Conservation (phyloP, 2,113 vertebrate species). For the Excalfactoria chinensis region DNA sequence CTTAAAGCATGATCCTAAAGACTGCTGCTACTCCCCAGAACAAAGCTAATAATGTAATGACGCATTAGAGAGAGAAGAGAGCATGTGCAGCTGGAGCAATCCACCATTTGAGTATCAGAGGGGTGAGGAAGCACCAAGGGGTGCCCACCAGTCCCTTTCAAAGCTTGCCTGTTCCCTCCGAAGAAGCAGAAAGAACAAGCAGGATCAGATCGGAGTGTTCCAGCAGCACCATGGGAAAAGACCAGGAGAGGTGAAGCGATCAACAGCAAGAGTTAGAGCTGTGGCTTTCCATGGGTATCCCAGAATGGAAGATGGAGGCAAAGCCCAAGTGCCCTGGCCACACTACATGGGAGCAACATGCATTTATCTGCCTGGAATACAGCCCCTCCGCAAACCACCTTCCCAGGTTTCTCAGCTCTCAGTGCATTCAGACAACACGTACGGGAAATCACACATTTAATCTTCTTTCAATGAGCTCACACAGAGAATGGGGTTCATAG, state of each 20-base stretch:
- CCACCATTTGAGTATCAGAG: not conserved
- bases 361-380: not conserved
- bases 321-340: not conserved
- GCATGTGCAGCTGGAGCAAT: not conserved
- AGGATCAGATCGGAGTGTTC: not conserved
- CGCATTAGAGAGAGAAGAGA: not conserved
- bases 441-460: not conserved
- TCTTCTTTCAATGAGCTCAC: not conserved
- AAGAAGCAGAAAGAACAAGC: not conserved
- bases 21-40: not conserved
- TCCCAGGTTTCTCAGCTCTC: not conserved
- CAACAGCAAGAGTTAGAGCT: not conserved
- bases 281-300: not conserved
- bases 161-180: not conserved
- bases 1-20: conserved; percentile 31
- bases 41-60: not conserved
- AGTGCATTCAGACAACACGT: not conserved
- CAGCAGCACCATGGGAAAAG: not conserved
- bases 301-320: not conserved
- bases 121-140: not conserved
- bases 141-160: not conserved
- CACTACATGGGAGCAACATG: not conserved
- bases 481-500: not conserved
- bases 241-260: not conserved
- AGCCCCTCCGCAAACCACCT: not conserved